Percentiles rank a stretch among this genome's conserved stretches.
Evolutionary conservation across 2,797 vertebrate species (phyloP).

Genomic region (Neosalanx taihuensis): DNA sequence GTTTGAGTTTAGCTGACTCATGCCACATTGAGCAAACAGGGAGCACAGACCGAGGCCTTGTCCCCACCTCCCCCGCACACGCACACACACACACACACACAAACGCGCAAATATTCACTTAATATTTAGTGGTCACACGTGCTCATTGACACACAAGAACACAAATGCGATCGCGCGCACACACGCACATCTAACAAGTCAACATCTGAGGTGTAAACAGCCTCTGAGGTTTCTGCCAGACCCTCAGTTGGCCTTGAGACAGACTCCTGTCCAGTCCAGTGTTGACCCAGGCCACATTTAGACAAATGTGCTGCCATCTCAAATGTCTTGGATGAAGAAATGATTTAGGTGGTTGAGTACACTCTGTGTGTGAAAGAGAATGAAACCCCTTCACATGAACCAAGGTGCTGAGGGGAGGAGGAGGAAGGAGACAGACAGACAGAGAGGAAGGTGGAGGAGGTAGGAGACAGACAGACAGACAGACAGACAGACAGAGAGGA

Average conservation of each 20-base stretch:
- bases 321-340: conserved; percentile 37
- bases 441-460: conserved; percentile 22
- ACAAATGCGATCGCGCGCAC: conserved; percentile 39
- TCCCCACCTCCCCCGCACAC: conserved; percentile 31
- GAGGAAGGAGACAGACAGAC: conserved; percentile 28
- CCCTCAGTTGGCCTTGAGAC: conserved; percentile 57
- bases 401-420: conserved; percentile 7
- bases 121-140: no score
- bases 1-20: conserved; percentile 71
- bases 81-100: conserved; percentile 23
- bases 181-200: conserved; percentile 40
- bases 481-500: background rate
- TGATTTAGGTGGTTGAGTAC: conserved; percentile 35
- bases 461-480: conserved; percentile 24
- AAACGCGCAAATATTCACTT: no score
- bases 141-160: conserved; percentile 1
- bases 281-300: conserved; percentile 43
- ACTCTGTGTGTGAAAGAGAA: conserved; percentile 29
- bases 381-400: conserved; percentile 56
- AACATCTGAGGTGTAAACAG: conserved; percentile 64
- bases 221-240: conserved; percentile 51
- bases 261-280: conserved; percentile 43
- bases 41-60: conserved; percentile 73
- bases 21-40: conserved; percentile 74
- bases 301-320: conserved; percentile 33